A percentile compares a stretch with the other conserved stretches of the same genome.
Conservation (phyloP, 2,113 vertebrate genomes). For the Riparia riparia region DNA sequence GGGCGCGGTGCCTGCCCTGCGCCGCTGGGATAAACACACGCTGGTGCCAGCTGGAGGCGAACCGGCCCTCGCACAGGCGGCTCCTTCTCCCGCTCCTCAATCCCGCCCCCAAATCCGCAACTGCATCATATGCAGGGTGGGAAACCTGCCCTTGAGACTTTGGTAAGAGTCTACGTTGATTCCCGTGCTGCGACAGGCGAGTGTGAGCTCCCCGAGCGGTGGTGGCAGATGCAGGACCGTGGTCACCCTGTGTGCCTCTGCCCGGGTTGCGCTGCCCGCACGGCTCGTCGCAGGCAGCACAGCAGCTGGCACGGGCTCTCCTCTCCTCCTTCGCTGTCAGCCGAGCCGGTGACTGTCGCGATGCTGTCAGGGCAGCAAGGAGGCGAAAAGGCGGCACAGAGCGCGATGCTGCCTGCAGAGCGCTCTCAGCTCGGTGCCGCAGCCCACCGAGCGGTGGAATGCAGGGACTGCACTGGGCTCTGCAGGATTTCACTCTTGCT, state of each 20-base stretch:
- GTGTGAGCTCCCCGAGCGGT: accelerated
- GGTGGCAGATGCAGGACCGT: accelerated
- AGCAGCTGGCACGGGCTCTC: accelerated
- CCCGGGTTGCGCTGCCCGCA: not conserved
- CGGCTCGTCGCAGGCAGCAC: accelerated
- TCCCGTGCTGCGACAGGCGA: accelerated
- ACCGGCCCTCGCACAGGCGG: not conserved
- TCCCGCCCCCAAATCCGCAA: not conserved
- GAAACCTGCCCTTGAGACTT: not conserved
- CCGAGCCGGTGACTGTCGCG: accelerated
- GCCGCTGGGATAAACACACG: accelerated
- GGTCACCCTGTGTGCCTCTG: accelerated
- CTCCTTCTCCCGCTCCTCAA: not conserved
- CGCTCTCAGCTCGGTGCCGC: not conserved
- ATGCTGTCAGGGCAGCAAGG: not conserved
- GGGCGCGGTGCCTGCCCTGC: accelerated
- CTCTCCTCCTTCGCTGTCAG: accelerated
- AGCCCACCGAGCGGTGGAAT: accelerated
- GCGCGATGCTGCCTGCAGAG: accelerated
- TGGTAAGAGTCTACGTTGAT: accelerated
- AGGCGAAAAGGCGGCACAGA: not conserved
- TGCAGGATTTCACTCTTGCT: not conserved
- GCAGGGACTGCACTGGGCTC: not conserved
- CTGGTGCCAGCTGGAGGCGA: not conserved
- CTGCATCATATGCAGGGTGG: not conserved